These are phyloP conservation scores for Polydrusus pterygomalis DNA, from an alignment of 2,888 invertebrate genomes.

Conservation along the genomic window DNA sequence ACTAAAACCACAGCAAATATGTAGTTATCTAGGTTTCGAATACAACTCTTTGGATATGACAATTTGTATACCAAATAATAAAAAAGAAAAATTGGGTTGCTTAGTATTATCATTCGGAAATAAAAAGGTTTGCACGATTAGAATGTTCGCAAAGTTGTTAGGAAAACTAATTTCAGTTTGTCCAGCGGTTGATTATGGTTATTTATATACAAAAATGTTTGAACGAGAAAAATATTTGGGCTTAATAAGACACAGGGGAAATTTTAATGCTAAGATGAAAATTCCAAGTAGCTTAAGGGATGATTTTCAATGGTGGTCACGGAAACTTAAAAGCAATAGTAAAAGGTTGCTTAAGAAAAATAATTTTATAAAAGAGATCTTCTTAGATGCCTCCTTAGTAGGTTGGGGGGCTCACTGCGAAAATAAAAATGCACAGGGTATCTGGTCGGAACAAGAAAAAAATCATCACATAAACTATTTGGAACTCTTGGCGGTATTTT, in stretches of 20 bases:
- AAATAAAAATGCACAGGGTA: slow-evolving; percentile 44
- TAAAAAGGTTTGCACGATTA: not conserved
- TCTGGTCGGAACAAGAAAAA: slow-evolving; percentile 52
- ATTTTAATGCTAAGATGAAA: slow-evolving; percentile 14
- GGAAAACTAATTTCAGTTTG: slow-evolving; percentile 4
- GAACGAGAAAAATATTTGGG: slow-evolving; percentile 29
- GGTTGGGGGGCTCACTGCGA: slow-evolving; percentile 58
- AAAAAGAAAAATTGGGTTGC: not conserved
- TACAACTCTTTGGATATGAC: not conserved
- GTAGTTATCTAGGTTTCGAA: not conserved
- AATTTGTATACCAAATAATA: not conserved
- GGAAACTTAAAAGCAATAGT: not conserved
- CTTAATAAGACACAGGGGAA: not conserved
- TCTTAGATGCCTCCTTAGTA: slow-evolving; percentile 56
- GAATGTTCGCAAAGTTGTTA: not conserved
- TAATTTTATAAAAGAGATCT: slow-evolving; percentile 38
- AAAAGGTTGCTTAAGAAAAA: not conserved
- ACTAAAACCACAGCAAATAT: not conserved
- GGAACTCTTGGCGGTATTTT: slow-evolving; percentile 58
- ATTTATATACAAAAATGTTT: slow-evolving; percentile 15
- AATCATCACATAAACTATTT: slow-evolving; percentile 57
- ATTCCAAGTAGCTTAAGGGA: not conserved
- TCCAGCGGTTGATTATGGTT: slow-evolving; percentile 21
- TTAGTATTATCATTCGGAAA: not conserved
- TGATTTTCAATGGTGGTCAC: slow-evolving; percentile 25